phyloP scores from a whole-genome alignment of 2,797 vertebrate species.

The Balearica regulorum region DNA sequence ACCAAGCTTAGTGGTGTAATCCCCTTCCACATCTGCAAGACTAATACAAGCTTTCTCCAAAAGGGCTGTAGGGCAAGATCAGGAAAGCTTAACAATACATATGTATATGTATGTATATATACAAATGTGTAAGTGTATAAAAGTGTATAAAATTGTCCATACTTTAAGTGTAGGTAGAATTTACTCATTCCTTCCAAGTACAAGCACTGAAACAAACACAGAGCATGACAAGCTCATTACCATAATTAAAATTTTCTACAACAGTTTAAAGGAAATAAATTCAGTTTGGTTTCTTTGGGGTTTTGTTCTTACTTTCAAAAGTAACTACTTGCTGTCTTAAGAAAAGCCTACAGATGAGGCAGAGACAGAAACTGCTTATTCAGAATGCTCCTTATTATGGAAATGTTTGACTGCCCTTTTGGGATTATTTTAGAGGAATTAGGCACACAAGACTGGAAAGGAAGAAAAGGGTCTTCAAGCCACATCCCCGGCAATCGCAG shows the following conservation, averaged over 20 bases:
- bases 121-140: background rate
- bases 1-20: background rate
- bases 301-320: constrained; percentile 54
- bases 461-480: constrained; percentile 41
- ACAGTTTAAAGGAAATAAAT: constrained; percentile 43
- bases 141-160: background rate
- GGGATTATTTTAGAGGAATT: constrained; percentile 45
- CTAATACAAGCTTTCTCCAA: background rate
- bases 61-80: background rate
- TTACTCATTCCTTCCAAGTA: background rate
- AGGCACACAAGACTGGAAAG: constrained; percentile 47
- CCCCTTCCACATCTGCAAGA: background rate
- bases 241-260: constrained; percentile 25
- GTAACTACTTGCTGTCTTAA: constrained; percentile 38
- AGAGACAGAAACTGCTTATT: constrained; percentile 43
- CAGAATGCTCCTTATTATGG: constrained; percentile 42
- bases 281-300: constrained; percentile 3
- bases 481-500: background rate
- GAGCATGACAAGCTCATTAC: background rate
- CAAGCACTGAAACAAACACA: background rate
- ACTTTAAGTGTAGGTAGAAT: background rate
- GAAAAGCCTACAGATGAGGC: constrained; percentile 43
- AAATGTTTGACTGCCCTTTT: constrained; percentile 46
- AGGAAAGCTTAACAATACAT: background rate
- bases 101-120: background rate